Conservation (phyloP, 2,888 invertebrate genomes). For the Leptopilina myrica region DNA sequence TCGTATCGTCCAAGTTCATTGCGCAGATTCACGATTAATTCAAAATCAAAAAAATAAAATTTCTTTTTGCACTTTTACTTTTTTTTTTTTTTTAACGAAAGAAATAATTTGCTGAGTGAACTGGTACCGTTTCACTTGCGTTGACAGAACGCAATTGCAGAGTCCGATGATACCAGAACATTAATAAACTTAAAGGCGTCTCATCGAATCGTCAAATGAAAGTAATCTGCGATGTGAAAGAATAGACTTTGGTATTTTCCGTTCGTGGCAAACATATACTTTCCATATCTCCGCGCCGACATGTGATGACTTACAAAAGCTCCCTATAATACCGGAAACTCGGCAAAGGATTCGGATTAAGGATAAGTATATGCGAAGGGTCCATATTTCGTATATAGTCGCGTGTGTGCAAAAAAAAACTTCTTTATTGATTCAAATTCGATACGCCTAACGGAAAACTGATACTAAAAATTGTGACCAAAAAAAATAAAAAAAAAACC, state of each 20-base stretch:
- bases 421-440: slow-evolving; percentile 34
- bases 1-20: slow-evolving; percentile 63
- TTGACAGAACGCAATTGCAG: background rate
- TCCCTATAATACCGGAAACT: slow-evolving; percentile 18
- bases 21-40: background rate
- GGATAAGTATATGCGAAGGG: background rate
- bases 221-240: slow-evolving; percentile 2
- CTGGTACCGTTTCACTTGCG: background rate
- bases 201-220: slow-evolving; percentile 23
- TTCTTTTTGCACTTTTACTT: background rate
- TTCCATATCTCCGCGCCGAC: slow-evolving; percentile 18
- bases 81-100: background rate
- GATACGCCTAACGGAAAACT: slow-evolving; percentile 8
- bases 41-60: background rate
- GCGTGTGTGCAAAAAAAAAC: slow-evolving; percentile 5
- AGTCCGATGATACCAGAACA: slow-evolving; percentile 18
- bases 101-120: background rate
- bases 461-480: background rate
- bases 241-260: slow-evolving; percentile 4
- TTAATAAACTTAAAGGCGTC: slow-evolving; percentile 9
- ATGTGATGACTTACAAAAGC: slow-evolving; percentile 50
- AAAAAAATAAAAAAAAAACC: background rate
- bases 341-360: slow-evolving; percentile 15
- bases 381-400: slow-evolving; percentile 12
- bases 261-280: background rate